These are phyloP conservation scores for Volucella zonaria DNA, from an alignment of 2,888 invertebrate genomes.

Conservation along the genomic window DNA sequence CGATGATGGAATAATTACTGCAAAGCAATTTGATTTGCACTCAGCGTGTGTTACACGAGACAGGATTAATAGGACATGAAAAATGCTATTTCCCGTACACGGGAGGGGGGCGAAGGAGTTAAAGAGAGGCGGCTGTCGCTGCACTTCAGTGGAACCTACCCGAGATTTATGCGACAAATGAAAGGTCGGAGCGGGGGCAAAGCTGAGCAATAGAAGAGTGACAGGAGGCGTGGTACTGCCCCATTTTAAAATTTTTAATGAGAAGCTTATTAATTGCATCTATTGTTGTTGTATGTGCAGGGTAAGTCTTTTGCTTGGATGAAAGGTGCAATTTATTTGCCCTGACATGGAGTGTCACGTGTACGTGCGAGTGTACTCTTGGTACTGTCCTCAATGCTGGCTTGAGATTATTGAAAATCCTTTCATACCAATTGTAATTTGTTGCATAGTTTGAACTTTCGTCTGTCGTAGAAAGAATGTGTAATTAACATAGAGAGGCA, in stretches of 20 bases:
- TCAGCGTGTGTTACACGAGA: slow-evolving; percentile 70
- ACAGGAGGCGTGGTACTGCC: slow-evolving; percentile 70
- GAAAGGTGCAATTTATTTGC: slow-evolving; percentile 69
- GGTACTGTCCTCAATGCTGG: slow-evolving; percentile 39
- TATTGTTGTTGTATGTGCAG: slow-evolving; percentile 46
- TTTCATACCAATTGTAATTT: slow-evolving; percentile 64
- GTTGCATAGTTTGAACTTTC: slow-evolving; percentile 50
- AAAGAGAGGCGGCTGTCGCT: slow-evolving; percentile 11
- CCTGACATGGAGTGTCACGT: slow-evolving; percentile 66
- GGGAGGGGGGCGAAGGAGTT: slow-evolving; percentile 2
- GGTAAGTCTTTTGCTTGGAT: slow-evolving; percentile 49
- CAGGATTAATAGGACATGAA: slow-evolving; percentile 74
- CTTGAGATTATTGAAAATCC: slow-evolving; percentile 67
- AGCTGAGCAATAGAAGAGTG: slow-evolving; percentile 34
- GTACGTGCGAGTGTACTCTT: slow-evolving; percentile 4
- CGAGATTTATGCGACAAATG: slow-evolving; percentile 60
- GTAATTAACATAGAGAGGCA: slow-evolving; percentile 60
- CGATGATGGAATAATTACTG: slow-evolving; percentile 74
- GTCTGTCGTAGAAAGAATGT: slow-evolving; percentile 11
- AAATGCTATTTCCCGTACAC: slow-evolving; percentile 63
- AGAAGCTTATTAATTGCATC: slow-evolving; percentile 70
- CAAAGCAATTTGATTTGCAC: slow-evolving; percentile 73
- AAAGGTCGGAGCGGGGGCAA: slow-evolving; percentile 50
- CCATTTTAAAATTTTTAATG: slow-evolving; percentile 71
- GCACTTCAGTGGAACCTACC: slow-evolving; percentile 30